Conservation (phyloP, 2,888 invertebrate genomes). For the Brachyptera putata region DNA sequence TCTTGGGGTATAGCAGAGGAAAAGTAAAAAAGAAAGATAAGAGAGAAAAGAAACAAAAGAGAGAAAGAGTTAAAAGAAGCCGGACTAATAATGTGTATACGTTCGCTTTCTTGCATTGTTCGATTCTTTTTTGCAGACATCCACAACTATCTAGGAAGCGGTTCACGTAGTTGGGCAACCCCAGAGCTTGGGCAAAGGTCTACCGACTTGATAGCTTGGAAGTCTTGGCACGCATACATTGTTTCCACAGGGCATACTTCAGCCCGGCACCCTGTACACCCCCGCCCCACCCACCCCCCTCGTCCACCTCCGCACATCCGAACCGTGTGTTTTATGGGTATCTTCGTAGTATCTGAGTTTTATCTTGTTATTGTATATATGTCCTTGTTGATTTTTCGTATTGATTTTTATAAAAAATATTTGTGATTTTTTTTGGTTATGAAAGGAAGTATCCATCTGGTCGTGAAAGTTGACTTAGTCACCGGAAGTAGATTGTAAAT, state of each 20-base stretch:
- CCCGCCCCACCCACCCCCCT: not conserved
- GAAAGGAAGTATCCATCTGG: not conserved
- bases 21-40: too few relatives aligned
- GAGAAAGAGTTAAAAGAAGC: not conserved
- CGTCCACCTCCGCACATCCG: not conserved
- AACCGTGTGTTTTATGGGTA: conserved; percentile 18
- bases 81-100: conserved; percentile 10
- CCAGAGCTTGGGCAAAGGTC: too few relatives aligned
- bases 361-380: conserved; percentile 17
- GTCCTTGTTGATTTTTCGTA: conserved; percentile 7
- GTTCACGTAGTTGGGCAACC: conserved; percentile 1
- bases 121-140: conserved; percentile 8
- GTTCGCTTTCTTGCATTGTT: conserved; percentile 19
- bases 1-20: too few relatives aligned
- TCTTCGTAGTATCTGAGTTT: conserved; percentile 7
- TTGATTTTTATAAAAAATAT: not conserved
- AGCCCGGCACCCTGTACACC: not conserved
- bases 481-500: too few relatives aligned
- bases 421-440: not conserved
- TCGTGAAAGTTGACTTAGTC: too few relatives aligned
- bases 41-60: not conserved
- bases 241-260: conserved; percentile 13
- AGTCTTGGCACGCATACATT: conserved; percentile 11
- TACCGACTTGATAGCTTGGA: not conserved
- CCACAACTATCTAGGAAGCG: conserved; percentile 8